Base-by-base conservation (phyloP, 2,888 invertebrate genomes). In the Cataglyphis rosenhaueri region DNA sequence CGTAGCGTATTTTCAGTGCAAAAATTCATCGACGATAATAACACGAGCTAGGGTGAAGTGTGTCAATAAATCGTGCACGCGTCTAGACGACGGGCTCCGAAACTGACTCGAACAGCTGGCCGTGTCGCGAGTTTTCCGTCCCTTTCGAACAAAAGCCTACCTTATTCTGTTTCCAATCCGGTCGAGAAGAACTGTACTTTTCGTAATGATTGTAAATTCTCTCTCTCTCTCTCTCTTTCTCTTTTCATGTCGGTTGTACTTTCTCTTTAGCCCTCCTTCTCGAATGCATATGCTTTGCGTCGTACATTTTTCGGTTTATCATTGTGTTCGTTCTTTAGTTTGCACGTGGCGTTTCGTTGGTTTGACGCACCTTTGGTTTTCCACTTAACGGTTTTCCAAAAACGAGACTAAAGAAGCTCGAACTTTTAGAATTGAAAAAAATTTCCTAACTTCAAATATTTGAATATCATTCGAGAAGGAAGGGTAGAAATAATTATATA, bases 81-180 rank as follows among this genome's bases (percentile, higher is more conserved):
- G 87, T 84, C 86, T 74, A 76, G 12, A 15, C 10, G 86, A 82
- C 84, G 71, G 86, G 82, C 85, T 83, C 79, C 41, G 84, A 32
- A 38, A n/a, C 84, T 86, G 88, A 87, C 85, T 86, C 85, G 86
- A 88, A 89, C 91, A 91, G 91, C 91, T 91, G 91, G 89, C 86
- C 82, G 85, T 87, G 90, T 90, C 91, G 86, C 86, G 85, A 87
- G 85, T 87, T 87, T 87, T 85, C 82, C 83, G 81, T 64, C 86
- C 88, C 89, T 85, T 66, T 32, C 84, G 68, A 85, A 90, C 90
- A 91, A 91, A 90, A 88, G 87, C 87, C 76, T 85, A 85, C 84
- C 66, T 76, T 62, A 83, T 35, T 59, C 32, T 62, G 65, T 57
- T 41, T 48, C 32, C 29, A 52, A 21, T 29, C 10, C 32, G 62